These are phyloP conservation scores for Drosophila kepulauana DNA, from an alignment of 1,140 invertebrate species.

Conservation along the genomic window DNA sequence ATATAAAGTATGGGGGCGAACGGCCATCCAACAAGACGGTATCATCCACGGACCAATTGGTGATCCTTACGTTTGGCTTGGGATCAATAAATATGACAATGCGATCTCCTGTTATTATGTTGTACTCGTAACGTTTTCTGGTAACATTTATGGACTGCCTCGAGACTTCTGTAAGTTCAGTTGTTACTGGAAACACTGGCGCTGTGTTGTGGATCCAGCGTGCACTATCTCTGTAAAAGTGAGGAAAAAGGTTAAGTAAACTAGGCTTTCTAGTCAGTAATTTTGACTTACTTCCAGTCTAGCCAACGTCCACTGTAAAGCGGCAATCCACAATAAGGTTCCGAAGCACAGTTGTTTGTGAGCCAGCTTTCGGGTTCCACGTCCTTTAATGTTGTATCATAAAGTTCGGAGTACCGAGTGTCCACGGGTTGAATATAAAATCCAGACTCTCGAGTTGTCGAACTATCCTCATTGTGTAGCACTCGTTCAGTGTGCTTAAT, in stretches of 20 bases:
- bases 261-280: neutral
- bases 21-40: slow-evolving; percentile 56
- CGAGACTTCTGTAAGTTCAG: slow-evolving; percentile 44
- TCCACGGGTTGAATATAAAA: slow-evolving; percentile 80
- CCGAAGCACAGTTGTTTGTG: slow-evolving; percentile 51
- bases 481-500: slow-evolving; percentile 69
- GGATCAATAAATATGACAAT: slow-evolving; percentile 90
- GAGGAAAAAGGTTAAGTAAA: too few relatives aligned
- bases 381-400: slow-evolving; percentile 65
- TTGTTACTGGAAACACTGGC: slow-evolving; percentile 50
- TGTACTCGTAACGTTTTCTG: slow-evolving; percentile 64
- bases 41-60: slow-evolving; percentile 87
- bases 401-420: slow-evolving; percentile 52
- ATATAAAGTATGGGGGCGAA: slow-evolving; percentile 66
- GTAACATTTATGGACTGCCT: slow-evolving; percentile 22
- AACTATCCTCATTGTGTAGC: slow-evolving; percentile 52
- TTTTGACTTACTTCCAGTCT: slow-evolving; percentile 69
- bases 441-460: slow-evolving; percentile 55
- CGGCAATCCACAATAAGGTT: slow-evolving; percentile 84
- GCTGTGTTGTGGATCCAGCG: slow-evolving; percentile 64
- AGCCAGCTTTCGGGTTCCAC: slow-evolving; percentile 62
- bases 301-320: slow-evolving; percentile 75
- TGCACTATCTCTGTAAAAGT: slow-evolving; percentile 59
- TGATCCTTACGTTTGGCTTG: slow-evolving; percentile 86
- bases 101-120: slow-evolving; percentile 88